Evolutionary conservation across 2,113 vertebrate species (phyloP), one percentile per base, ranked within the genome.

Genomic region (Gasterosteus aculeatus): DNA sequence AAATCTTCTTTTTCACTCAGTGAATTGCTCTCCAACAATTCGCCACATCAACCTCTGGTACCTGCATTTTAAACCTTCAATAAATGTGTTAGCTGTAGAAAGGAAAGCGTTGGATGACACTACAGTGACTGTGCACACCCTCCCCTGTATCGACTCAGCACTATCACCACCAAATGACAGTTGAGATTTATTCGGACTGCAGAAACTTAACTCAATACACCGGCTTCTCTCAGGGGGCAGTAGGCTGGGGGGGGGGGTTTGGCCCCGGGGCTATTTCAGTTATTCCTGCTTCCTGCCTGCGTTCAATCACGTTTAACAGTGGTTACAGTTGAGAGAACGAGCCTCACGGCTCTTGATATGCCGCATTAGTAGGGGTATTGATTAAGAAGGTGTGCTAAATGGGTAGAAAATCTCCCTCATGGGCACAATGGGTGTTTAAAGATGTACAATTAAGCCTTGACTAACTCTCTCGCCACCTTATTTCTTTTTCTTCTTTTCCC

Each of bases 181-280:
- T 68, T 59, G 22, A 61, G 85, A 88, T 85, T 75, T 83, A 83
- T 87, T 62, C 76, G 22, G 56, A 71, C 62, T 44, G 66, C 57
- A 70, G 81, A 64, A 68, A 51, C 26, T 29, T 8, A 15, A 75
- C 57, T 75, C 67, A 64, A 33, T 69, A 35, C 78, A 35, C 42
- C 14, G 33, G 62, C 42, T 69, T 68, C 51, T 86, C 68, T 80
- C 31, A 2, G 47, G 77, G 75, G 69, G 56, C 39, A 77, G 73
- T 16, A 46, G 70, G 76, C 12, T 11, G 0, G 74, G 81, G 19
- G 75, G 69, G 59, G 41, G 58, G 42, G 35, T 74, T 74, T 19
- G 14, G 33, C 69, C 58, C 70, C 19, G 39, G 26, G 62, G 79
- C 61, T 68, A 3, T 72, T 75, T 46, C 35, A 62, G 46, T 63